Conservation (phyloP, 2,113 vertebrate species). For the Boleophthalmus pectinirostris region DNA sequence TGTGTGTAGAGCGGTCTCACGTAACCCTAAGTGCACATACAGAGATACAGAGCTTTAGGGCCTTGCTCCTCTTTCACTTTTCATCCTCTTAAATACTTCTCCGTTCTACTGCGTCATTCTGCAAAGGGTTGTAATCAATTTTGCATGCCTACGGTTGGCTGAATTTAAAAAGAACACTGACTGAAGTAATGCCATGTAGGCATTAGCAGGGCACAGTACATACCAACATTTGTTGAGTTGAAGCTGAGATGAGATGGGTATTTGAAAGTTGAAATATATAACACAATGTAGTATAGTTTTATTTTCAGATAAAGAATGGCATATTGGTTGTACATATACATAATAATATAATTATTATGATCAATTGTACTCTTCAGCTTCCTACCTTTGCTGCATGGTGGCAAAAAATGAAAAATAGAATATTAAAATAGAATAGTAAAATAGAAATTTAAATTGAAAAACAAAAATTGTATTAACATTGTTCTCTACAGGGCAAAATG, state of each 20-base stretch:
- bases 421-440: too few species aligned
- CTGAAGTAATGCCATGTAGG: background rate
- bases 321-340: too few species aligned
- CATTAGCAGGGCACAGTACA: background rate
- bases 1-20: slow-evolving; percentile 35
- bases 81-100: slow-evolving; percentile 15
- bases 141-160: background rate
- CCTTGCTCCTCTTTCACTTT: slow-evolving; percentile 25
- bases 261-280: too few species aligned
- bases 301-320: too few species aligned
- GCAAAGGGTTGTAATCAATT: background rate
- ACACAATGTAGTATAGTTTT: too few species aligned
- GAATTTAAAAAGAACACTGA: background rate
- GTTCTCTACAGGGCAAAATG: too few species aligned
- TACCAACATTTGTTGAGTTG: background rate
- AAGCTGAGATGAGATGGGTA: background rate
- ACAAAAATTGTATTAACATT: too few species aligned
- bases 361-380: too few species aligned
- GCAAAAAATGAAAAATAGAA: too few species aligned
- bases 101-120: background rate
- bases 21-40: slow-evolving; percentile 56
- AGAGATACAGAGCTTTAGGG: slow-evolving; percentile 58
- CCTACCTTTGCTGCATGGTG: too few species aligned
- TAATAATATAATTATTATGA: too few species aligned
- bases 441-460: too few species aligned